Evolutionary conservation across 2,888 invertebrate genomes (phyloP).

Genomic region (Noctua pronuba): DNA sequence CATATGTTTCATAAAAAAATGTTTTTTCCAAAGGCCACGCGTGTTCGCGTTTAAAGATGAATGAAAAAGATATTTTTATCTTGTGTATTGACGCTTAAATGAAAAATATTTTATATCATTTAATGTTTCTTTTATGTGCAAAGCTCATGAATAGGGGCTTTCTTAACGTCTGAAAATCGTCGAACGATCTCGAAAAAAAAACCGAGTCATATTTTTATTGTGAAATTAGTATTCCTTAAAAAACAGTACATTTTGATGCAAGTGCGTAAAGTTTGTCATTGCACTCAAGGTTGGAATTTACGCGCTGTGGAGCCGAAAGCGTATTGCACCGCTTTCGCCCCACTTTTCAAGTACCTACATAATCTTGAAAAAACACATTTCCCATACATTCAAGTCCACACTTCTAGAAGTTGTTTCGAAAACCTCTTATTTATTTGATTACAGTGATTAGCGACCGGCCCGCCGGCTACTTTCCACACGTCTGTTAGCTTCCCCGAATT

Average conservation of each 20-base stretch:
- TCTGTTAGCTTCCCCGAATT: slow-evolving; percentile 59
- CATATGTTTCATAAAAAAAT: slow-evolving; percentile 29
- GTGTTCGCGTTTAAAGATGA: slow-evolving; percentile 12
- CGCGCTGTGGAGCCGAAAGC: not conserved
- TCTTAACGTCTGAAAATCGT: not conserved
- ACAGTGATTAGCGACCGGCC: slow-evolving; percentile 69
- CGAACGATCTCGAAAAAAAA: not conserved
- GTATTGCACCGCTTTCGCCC: too few relatives aligned
- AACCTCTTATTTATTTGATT: slow-evolving; percentile 67
- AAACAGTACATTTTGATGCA: not conserved
- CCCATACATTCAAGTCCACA: slow-evolving; percentile 21
- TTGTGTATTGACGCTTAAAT: not conserved
- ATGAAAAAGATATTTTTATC: not conserved
- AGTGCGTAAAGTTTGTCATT: not conserved
- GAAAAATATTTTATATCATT: not conserved
- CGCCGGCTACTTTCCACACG: slow-evolving; percentile 73
- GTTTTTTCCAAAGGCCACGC: not conserved
- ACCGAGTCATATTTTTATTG: not conserved
- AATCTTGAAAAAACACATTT: not conserved
- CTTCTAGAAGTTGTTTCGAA: slow-evolving; percentile 7
- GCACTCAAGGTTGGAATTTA: not conserved
- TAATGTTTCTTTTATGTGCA: not conserved
- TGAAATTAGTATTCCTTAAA: not conserved
- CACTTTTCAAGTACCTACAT: not conserved
- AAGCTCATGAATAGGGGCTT: not conserved